phyloP scores from a whole-genome alignment of 2,888 invertebrate species.

The Noctua comes region DNA sequence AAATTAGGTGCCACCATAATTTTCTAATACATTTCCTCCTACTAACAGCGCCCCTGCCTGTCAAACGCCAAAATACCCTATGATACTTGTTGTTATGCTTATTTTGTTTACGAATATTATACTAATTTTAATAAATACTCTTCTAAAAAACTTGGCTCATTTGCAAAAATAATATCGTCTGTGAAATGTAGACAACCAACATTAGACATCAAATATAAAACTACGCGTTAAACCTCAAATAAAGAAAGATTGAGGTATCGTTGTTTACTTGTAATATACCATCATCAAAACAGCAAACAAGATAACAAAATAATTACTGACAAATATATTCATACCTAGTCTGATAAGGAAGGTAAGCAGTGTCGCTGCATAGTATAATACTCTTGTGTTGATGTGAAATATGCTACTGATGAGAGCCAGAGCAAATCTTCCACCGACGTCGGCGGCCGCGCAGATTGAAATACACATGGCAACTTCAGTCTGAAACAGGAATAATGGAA shows the following conservation, averaged over 20 bases:
- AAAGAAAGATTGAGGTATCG: conserved; percentile 32
- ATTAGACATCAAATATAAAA: conserved; percentile 4
- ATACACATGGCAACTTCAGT: conserved; percentile 83
- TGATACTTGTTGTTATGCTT: not conserved
- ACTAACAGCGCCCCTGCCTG: not conserved
- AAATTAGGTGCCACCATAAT: not conserved
- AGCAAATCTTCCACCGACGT: conserved; percentile 82
- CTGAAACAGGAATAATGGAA: conserved; percentile 72
- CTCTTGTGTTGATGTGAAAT: conserved; percentile 79
- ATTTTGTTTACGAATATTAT: not conserved
- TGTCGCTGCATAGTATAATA: conserved; percentile 80
- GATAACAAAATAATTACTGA: conserved; percentile 32
- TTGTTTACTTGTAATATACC: no score
- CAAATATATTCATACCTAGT: conserved; percentile 70
- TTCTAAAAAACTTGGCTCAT: not conserved
- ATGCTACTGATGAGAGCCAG: conserved; percentile 82
- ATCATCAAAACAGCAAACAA: conserved; percentile 10
- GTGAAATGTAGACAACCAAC: not conserved
- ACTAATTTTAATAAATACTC: not conserved
- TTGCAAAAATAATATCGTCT: not conserved
- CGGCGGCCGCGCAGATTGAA: conserved; percentile 84
- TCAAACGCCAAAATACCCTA: not conserved
- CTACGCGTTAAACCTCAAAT: conserved; percentile 2
- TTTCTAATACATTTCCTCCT: no score
- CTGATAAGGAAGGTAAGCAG: conserved; percentile 80